phyloP scores from a whole-genome alignment of 2,797 vertebrate genomes.

The Acridotheres tristis region DNA sequence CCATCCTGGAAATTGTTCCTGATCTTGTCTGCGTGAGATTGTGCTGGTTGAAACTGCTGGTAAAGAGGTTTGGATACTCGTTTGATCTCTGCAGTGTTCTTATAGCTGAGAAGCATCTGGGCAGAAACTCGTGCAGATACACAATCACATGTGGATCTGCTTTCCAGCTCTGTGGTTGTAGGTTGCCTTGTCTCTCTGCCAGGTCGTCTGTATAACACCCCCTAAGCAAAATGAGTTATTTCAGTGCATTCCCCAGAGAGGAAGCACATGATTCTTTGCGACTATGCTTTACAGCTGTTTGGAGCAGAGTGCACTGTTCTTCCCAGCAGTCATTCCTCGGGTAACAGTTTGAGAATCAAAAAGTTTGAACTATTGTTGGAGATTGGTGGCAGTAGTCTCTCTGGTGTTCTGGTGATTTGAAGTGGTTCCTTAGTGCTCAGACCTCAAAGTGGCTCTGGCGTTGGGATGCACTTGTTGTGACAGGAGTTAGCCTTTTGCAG shows the following conservation, averaged over 20 bases:
- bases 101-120: background rate
- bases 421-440: background rate
- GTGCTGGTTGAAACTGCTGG: background rate
- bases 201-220: background rate
- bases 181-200: background rate
- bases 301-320: background rate
- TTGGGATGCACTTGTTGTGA: background rate
- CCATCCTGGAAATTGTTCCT: background rate
- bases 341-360: background rate
- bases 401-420: background rate
- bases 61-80: background rate
- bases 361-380: background rate
- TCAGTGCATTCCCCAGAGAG: background rate
- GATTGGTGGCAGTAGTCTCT: background rate
- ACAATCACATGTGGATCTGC: background rate
- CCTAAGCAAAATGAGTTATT: background rate
- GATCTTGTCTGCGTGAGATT: background rate
- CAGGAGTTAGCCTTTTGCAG: background rate
- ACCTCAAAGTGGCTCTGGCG: fast-evolving
- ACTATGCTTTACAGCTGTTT: background rate
- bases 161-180: background rate
- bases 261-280: fast-evolving
- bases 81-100: background rate
- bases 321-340: background rate
- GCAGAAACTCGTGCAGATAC: background rate